These are phyloP conservation scores for Drosophila seguyi DNA, from an alignment of 1,140 invertebrate species.

Conservation along the genomic window DNA sequence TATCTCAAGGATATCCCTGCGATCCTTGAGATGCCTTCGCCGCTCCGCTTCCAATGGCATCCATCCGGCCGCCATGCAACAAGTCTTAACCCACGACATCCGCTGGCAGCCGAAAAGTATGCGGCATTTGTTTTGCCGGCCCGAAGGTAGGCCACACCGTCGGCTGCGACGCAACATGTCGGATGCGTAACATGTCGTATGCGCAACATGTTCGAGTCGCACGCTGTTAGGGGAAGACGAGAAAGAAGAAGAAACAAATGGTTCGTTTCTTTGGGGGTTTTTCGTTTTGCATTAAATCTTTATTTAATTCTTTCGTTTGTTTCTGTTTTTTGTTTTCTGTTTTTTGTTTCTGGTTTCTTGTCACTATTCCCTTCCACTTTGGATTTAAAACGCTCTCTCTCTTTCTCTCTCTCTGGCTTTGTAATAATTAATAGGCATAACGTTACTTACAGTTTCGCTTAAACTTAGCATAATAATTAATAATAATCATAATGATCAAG, in stretches of 20 bases:
- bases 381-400: slow-evolving; percentile 61
- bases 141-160: slow-evolving; percentile 27
- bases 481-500: slow-evolving; percentile 74
- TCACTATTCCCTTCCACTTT: slow-evolving; percentile 25
- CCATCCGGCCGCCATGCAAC: slow-evolving; percentile 1
- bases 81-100: slow-evolving; percentile 13
- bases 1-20: neutral
- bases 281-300: slow-evolving; percentile 79
- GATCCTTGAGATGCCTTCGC: neutral
- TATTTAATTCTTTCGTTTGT: slow-evolving; percentile 64
- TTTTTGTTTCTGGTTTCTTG: slow-evolving; percentile 14
- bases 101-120: neutral
- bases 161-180: neutral
- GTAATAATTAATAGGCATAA: slow-evolving; percentile 76
- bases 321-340: slow-evolving; percentile 12
- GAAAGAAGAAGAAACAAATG: neutral
- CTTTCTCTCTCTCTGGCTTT: slow-evolving; percentile 1
- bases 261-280: slow-evolving; percentile 39
- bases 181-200: slow-evolving; percentile 2
- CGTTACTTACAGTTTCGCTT: slow-evolving; percentile 78
- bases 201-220: slow-evolving; percentile 50
- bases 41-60: neutral
- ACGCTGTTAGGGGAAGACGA: no score
- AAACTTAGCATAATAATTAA: slow-evolving; percentile 74
- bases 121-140: neutral